Conservation (phyloP, 1,140 invertebrate species). For the Apis dorsata region DNA sequence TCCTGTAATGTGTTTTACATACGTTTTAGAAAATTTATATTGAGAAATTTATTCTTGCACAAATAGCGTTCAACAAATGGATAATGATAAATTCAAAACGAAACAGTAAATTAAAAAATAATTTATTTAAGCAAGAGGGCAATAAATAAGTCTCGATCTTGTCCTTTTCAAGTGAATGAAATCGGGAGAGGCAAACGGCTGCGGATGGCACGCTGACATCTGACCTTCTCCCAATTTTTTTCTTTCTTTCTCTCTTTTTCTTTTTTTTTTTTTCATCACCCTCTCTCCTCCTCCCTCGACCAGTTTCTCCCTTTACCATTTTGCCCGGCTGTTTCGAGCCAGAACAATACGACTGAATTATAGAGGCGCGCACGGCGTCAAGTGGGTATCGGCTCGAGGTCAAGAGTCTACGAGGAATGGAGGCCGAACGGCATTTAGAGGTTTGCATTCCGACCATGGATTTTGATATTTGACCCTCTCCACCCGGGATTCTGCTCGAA, state of each 20-base stretch:
- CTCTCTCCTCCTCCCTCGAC: background rate
- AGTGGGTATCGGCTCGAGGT: constrained; percentile 70
- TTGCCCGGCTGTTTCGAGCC: constrained; percentile 27
- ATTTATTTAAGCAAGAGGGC: too few species aligned
- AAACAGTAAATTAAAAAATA: too few species aligned
- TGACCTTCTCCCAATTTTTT: constrained; percentile 62
- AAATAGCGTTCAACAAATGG: too few species aligned
- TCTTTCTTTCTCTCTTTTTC: background rate
- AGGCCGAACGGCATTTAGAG: constrained; percentile 62
- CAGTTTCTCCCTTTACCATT: constrained; percentile 9
- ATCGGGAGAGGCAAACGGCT: constrained; percentile 34
- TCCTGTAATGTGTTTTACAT: background rate
- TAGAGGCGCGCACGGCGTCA: constrained; percentile 55
- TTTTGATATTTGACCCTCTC: constrained; percentile 45
- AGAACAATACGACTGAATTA: constrained; percentile 72
- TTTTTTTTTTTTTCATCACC: background rate
- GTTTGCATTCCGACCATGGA: constrained; percentile 40
- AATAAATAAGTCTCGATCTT: too few species aligned
- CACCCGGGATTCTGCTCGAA: constrained; percentile 37
- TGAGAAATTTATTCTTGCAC: too few species aligned
- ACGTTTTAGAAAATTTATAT: too few species aligned
- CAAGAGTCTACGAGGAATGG: constrained; percentile 63
- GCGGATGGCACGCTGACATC: constrained; percentile 54
- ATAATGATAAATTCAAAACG: too few species aligned
- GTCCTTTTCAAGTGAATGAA: background rate